Evolutionary conservation across 2,888 invertebrate species (phyloP).

Genomic region (Meteorus colon): DNA sequence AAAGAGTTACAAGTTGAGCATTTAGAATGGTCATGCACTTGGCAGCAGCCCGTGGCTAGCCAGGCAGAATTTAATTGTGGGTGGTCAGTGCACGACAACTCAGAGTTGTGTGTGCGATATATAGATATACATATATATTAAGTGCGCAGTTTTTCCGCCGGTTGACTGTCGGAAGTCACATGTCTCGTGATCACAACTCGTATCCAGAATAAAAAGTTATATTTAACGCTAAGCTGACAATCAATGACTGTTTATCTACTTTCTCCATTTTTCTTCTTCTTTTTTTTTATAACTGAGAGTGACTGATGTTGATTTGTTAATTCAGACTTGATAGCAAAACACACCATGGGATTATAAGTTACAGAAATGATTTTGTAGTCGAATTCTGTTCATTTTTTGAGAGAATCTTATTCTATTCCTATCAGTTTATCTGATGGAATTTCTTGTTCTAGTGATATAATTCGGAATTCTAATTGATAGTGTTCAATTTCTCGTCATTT

Average conservation of each 20-base stretch:
- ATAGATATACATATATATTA: slow-evolving; percentile 29
- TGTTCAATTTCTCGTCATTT: too few species aligned
- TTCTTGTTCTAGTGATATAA: too few species aligned
- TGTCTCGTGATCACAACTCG: slow-evolving; percentile 25
- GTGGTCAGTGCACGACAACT: slow-evolving; percentile 54
- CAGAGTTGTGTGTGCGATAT: slow-evolving; percentile 52
- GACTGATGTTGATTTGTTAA: too few species aligned
- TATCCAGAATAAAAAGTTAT: neutral
- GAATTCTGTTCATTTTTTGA: too few species aligned
- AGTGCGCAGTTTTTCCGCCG: slow-evolving; percentile 63
- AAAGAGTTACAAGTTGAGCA: slow-evolving; percentile 4
- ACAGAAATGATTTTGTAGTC: too few species aligned
- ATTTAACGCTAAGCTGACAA: slow-evolving; percentile 18
- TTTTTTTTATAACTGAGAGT: too few species aligned
- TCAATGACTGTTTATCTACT: neutral
- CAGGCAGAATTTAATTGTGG: slow-evolving; percentile 60
- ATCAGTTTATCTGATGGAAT: too few species aligned
- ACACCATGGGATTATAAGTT: too few species aligned
- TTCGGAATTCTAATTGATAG: too few species aligned
- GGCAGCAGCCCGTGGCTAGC: slow-evolving; percentile 28
- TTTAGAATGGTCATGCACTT: slow-evolving; percentile 23
- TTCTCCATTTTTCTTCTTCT: neutral
- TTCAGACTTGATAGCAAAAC: too few species aligned
- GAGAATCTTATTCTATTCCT: too few species aligned
- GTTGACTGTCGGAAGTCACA: slow-evolving; percentile 34